Evolutionary conservation across 1,140 invertebrate genomes (phyloP), one percentile per base, ranked within the genome.

Genomic region (Mamestra configurata): DNA sequence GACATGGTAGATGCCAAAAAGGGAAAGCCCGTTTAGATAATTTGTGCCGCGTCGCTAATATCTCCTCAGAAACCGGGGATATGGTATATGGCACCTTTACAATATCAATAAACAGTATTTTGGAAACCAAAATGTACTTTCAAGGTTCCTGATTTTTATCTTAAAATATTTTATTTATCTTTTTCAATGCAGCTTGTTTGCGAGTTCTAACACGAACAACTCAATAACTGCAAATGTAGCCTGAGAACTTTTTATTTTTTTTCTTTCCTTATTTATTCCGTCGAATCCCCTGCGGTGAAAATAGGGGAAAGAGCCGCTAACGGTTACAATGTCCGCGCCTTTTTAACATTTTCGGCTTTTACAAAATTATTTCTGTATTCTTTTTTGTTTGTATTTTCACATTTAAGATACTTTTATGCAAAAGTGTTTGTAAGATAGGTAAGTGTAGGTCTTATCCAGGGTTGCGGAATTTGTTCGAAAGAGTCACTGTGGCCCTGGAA

Each of bases 201-300:
- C 59, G 18, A 11, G 37, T 35, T 37, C 1, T 40, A 18, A 20
- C 18, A 66, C 35, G 35, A 66, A 66, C n/a, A 43, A 37, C 35
- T 66, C 61, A 40, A 40, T 40, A 66, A 66, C n/a, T 40, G 61
- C 18, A 22, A 13, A 66, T 13, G n/a, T 37, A 66, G 35, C 61
- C 11, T 22, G 22, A 10, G 40, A 66, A 66, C n/a, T 66, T 66
- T 66, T 31, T 31, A 3, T 5, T 31, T 31, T 31, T 31, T 66
- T 37, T 10, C 57, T 40, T 66, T 66, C 61, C 61, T 18, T 20
- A 66, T 66, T 40, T 66, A 40, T 35, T 59, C n/a, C 31, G 35
- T 20, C 31, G 61, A 66, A 37, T 64, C 18, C 61, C 35, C 61
- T 66, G 61, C 61, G 61, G 61, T 66, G 18, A 66, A 40, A 66